Base-by-base conservation (phyloP, 2,888 invertebrate genomes). In the Synanthedon tipuliformis region DNA sequence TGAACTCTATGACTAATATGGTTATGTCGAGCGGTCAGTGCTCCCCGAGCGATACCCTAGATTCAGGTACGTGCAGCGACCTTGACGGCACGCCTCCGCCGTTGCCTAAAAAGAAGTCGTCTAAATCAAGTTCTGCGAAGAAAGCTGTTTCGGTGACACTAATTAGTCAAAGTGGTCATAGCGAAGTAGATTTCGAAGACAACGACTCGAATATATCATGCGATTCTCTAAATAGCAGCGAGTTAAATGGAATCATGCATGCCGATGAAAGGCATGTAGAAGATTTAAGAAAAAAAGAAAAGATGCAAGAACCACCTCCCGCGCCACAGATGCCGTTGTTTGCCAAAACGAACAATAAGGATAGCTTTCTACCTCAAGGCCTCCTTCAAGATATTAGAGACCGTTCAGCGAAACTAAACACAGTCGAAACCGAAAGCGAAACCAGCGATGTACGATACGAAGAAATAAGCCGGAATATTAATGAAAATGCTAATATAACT, bases 1-100 rank as follows among this genome's bases (percentile, higher is more conserved):
- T 85, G 63, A 82, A 78, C 65, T 85, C 86, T 8, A 81, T 89
- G 62, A 78, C 83, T 7, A 86, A 81, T 57, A 88, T 88, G 80
- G 84, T 92, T 53, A 92, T 93, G 90, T 92, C 93, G 51, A 94
- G 93, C 69, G 94, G 94, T 1, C 94, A 95, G 69, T 93, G 93
- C 67, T 94, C 94, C 40, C 94, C 94, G 1, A 93, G 92, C 66
- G 94, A 94, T 68, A 94, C 94, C 0, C 74, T 94, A 58, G 95
- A 95, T 78, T 95, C 94, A 55, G 95, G 95, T 50, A 95, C 94
- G 41, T 94, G 95, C 80, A 94, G 94, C 73, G 95, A 95, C 78
- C 87, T 94, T 64, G 94, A 95, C 65, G 90, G 91, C 48, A 92
- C 92, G 18, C 92, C 93, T 53, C 92, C 92, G 2, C 81, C 92